phyloP scores from a whole-genome alignment of 2,888 invertebrate species.

The Notodonta dromedarius region DNA sequence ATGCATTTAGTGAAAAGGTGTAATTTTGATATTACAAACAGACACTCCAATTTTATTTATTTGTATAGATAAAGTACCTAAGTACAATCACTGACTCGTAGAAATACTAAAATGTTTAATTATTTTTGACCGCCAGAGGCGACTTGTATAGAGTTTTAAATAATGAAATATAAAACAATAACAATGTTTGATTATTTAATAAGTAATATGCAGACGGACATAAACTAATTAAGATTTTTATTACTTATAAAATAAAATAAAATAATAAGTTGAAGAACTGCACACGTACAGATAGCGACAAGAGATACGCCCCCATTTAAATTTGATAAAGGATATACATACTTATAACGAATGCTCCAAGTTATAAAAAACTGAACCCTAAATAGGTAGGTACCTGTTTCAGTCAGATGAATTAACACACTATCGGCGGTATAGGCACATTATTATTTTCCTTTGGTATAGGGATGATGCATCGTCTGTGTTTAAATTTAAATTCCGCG shows the following conservation, averaged over 20 bases:
- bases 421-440: background rate
- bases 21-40: no score
- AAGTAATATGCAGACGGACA: background rate
- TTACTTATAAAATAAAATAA: background rate
- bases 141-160: no score
- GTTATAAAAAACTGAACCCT: background rate
- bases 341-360: no score
- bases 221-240: background rate
- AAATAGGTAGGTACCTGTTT: slow-evolving; percentile 11
- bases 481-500: slow-evolving; percentile 53
- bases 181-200: background rate
- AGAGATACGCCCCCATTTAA: slow-evolving; percentile 1
- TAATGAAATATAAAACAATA: no score
- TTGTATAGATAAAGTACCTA: no score
- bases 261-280: background rate
- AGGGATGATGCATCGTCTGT: slow-evolving; percentile 15
- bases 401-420: slow-evolving; percentile 7
- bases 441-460: no score
- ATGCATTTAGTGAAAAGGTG: no score
- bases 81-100: no score
- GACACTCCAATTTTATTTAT: no score
- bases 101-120: no score
- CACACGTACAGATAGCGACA: background rate
- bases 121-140: no score
- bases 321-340: background rate